Evolutionary conservation across 1,140 invertebrate genomes (phyloP).

Genomic region (Rhyacophila brunnea): DNA sequence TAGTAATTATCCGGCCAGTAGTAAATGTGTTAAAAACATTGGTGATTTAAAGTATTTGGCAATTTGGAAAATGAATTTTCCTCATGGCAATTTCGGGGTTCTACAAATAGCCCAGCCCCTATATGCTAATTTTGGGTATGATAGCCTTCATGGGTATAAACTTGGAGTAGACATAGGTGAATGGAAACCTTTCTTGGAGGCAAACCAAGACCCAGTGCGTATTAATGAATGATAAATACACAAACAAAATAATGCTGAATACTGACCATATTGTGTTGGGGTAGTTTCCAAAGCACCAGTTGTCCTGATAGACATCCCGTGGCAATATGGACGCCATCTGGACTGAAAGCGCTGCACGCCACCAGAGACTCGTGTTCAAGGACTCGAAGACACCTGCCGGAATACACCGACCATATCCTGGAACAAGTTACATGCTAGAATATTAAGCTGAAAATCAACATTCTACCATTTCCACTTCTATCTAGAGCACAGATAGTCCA

Average conservation of each 20-base stretch:
- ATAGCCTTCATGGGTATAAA: neutral
- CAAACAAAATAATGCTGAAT: slow-evolving; percentile 21
- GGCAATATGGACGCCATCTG: slow-evolving; percentile 51
- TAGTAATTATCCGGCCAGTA: no score
- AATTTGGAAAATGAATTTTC: no score
- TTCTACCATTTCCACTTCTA: no score
- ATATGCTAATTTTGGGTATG: neutral
- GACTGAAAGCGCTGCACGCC: slow-evolving; percentile 55
- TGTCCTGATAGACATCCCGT: slow-evolving; percentile 59
- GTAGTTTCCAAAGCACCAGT: slow-evolving; percentile 58
- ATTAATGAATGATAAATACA: neutral
- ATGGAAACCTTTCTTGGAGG: neutral
- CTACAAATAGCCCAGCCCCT: neutral
- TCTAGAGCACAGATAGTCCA: no score
- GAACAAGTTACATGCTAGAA: no score
- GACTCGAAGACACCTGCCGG: slow-evolving; percentile 57
- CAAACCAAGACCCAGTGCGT: neutral
- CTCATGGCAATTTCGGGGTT: neutral
- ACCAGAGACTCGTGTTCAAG: slow-evolving; percentile 59
- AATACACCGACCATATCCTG: slow-evolving; percentile 51
- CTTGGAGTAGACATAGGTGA: slow-evolving; percentile 1
- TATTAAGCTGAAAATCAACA: no score
- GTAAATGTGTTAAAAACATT: no score
- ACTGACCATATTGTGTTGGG: slow-evolving; percentile 51
- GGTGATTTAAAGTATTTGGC: no score